Evolutionary conservation across 2,113 vertebrate genomes (phyloP).

Genomic region (Brachionichthys hirsutus): DNA sequence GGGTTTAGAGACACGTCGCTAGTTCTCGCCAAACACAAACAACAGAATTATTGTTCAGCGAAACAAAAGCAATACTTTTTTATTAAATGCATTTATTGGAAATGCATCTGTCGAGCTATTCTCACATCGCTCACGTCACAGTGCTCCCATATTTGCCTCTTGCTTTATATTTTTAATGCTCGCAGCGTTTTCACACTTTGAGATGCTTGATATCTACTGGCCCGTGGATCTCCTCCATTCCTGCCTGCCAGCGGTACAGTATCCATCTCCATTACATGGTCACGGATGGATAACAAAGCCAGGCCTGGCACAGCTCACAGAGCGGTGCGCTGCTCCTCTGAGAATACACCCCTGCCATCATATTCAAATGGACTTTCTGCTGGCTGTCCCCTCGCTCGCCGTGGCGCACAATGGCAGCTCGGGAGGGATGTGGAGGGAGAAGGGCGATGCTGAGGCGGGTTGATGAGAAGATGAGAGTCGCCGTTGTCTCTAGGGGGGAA

Average conservation of each 20-base stretch:
- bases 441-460: slow-evolving; percentile 47
- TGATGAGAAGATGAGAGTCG: slow-evolving; percentile 61
- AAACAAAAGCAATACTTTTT: no score
- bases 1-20: no score
- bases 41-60: no score
- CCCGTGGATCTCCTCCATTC: slow-evolving; percentile 43
- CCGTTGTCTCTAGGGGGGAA: slow-evolving; percentile 57
- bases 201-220: slow-evolving; percentile 49
- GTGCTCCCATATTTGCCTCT: not conserved
- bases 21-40: no score
- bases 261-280: slow-evolving; percentile 65
- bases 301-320: slow-evolving; percentile 55
- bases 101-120: not conserved
- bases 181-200: slow-evolving; percentile 35
- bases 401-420: slow-evolving; percentile 40
- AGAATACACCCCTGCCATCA: slow-evolving; percentile 61
- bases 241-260: slow-evolving; percentile 50
- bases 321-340: slow-evolving; percentile 51
- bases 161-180: slow-evolving; percentile 42
- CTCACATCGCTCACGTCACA: slow-evolving; percentile 16
- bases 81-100: no score
- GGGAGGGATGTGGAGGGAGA: slow-evolving; percentile 32
- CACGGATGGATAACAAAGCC: slow-evolving; percentile 68
- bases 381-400: slow-evolving; percentile 33
- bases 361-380: slow-evolving; percentile 65